A percentile compares a stretch with the other conserved stretches of the same genome.
Conservation (phyloP, 1,140 invertebrate genomes). For the Physella acuta region DNA sequence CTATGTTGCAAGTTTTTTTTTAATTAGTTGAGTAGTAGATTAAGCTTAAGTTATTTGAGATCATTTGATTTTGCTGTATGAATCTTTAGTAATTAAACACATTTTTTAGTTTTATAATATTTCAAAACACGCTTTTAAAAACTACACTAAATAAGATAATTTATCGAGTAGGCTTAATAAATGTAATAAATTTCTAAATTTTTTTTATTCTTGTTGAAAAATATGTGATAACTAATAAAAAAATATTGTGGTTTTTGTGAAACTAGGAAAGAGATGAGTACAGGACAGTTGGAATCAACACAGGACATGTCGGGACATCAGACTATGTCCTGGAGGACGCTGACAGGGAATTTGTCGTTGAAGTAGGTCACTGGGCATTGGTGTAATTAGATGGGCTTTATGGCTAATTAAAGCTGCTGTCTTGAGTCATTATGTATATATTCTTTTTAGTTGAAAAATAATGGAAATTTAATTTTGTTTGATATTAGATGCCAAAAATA, state of each 20-base stretch:
- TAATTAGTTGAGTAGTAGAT: background rate
- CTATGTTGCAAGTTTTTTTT: no score
- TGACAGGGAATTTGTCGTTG: slow-evolving; percentile 47
- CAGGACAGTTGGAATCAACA: slow-evolving; percentile 55
- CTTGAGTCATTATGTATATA: no score
- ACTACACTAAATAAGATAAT: background rate
- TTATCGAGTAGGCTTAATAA: background rate
- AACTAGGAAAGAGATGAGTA: slow-evolving; percentile 46
- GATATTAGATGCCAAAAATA: no score
- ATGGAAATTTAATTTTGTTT: no score
- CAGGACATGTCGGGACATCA: slow-evolving; percentile 49
- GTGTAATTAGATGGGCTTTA: no score
- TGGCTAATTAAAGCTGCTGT: no score
- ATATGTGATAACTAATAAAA: no score
- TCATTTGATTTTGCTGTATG: background rate
- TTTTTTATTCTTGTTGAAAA: no score
- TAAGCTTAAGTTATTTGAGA: background rate
- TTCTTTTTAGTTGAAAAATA: no score
- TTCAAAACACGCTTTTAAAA: background rate
- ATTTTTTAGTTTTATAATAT: background rate
- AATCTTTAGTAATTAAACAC: background rate
- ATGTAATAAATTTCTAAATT: no score
- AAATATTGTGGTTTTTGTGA: no score
- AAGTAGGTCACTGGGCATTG: no score
- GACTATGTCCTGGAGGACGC: slow-evolving; percentile 48